These are phyloP conservation scores for Okamejei kenojei DNA, from an alignment of 2,797 vertebrate genomes.

Conservation along the genomic window DNA sequence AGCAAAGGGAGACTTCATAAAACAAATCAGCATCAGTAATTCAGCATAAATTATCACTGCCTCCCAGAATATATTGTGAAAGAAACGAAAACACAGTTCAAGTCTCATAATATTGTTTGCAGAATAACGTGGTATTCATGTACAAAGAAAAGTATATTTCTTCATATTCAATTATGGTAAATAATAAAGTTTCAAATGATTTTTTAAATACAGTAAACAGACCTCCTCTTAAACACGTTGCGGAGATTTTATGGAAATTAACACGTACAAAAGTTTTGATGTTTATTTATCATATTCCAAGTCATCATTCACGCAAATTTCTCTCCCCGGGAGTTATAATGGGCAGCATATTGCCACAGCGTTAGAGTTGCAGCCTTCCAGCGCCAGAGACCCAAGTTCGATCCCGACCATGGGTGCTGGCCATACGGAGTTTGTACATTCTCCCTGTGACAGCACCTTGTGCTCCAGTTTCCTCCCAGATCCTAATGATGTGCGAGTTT, in stretches of 20 bases:
- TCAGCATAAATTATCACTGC: constrained; percentile 23
- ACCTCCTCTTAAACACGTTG: background rate
- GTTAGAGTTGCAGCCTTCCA: too few relatives aligned
- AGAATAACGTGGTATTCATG: background rate
- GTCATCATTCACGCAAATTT: background rate
- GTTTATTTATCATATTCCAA: background rate
- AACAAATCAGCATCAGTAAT: background rate
- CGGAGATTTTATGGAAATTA: background rate
- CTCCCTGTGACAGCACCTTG: too few relatives aligned
- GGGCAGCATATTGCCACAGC: too few relatives aligned
- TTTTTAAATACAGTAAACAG: background rate
- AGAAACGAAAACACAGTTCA: background rate
- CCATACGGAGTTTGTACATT: too few relatives aligned
- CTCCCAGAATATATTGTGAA: background rate
- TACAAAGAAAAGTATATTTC: background rate
- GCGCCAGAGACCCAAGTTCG: too few relatives aligned
- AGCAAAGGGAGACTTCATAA: background rate
- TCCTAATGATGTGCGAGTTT: too few relatives aligned
- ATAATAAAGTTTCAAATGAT: background rate
- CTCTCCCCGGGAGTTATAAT: background rate
- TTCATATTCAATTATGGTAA: background rate
- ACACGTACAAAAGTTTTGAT: background rate
- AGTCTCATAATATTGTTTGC: background rate
- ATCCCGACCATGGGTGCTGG: too few relatives aligned
- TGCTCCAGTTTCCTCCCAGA: too few relatives aligned